Evolutionary conservation across 1,140 invertebrate genomes (phyloP), one percentile per base, ranked within the genome.

Genomic region (Heliconius nattereri): DNA sequence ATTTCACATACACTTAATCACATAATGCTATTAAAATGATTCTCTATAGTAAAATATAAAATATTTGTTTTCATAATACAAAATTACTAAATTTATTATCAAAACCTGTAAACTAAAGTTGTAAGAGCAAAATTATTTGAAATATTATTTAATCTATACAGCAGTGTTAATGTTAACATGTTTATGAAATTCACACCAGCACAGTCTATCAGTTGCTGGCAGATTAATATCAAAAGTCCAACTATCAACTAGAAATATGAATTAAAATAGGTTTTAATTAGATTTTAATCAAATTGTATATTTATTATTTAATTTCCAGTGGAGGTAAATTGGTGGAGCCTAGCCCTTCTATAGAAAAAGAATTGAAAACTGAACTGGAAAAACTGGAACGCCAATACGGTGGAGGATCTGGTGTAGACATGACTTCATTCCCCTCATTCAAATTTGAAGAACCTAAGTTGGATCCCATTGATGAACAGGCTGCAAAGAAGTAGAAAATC

Each of bases 401-500:
- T 71, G 98, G 97, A 86, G 96, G 95, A 66, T 86, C 95, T 71
- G 97, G 97, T 76, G 95, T 95, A 35, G 98, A 99, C 89, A 98
- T 99, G 97, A 97, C 97, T 9, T 96, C 98, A 91, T 99, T 99
- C 92, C 98, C 98, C 13, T 91, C 95, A 20, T 97, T 98, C 86
- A 97, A 96, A 86, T 99, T 98, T 85, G 93, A 95, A 79, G 97
- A 96, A 78, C 96, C 96, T 73, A 95, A 95, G 83, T 90, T 96
- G 78, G 96, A 96, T 89, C 95, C 95, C 80, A 96, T 96, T 80
- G 89, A 95, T 80, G 92, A 94, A 70, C 89, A 87, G 71, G 84
- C 85, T 1, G 54, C 84, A 52, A 91, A 91, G 86, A 92, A 92
- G 89, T 91, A 85, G 91, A 92, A 71, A 71, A n/a, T 8, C 3